Percentiles rank a stretch among this genome's conserved stretches.
Evolutionary conservation across 1,140 invertebrate genomes (phyloP).

Genomic region (Zaprionus ornatus): DNA sequence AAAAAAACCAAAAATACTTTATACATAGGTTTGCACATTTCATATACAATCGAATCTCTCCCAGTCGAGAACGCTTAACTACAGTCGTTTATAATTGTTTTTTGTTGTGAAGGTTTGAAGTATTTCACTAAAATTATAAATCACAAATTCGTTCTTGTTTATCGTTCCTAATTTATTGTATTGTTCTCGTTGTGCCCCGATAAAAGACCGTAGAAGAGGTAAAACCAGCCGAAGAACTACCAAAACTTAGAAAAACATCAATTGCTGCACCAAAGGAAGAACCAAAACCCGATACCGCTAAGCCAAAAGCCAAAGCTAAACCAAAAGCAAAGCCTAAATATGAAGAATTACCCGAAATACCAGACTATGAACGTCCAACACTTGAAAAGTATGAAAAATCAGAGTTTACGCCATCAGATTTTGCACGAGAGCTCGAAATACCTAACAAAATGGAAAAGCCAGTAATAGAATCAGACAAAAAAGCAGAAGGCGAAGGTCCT

Average conservation of each 20-base stretch:
- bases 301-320: slow-evolving; percentile 85
- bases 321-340: slow-evolving; percentile 86
- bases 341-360: slow-evolving; percentile 89
- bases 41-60: too few relatives aligned
- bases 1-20: too few relatives aligned
- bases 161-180: not conserved
- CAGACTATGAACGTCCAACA: slow-evolving; percentile 87
- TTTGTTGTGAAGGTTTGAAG: not conserved
- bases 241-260: slow-evolving; percentile 80
- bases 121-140: not conserved
- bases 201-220: slow-evolving; percentile 57
- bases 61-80: too few relatives aligned
- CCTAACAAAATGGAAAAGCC: slow-evolving; percentile 81
- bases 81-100: too few relatives aligned
- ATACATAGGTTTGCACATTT: too few relatives aligned
- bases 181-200: not conserved
- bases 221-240: slow-evolving; percentile 71
- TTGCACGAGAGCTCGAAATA: slow-evolving; percentile 71
- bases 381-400: slow-evolving; percentile 86
- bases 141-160: not conserved
- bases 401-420: slow-evolving; percentile 73
- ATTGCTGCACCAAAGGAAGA: slow-evolving; percentile 67
- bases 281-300: slow-evolving; percentile 64
- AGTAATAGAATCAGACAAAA: slow-evolving; percentile 54
- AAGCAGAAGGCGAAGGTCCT: slow-evolving; percentile 42